Base-by-base conservation (phyloP, 2,888 invertebrate species). In the Hypselothyrea guttata region DNA sequence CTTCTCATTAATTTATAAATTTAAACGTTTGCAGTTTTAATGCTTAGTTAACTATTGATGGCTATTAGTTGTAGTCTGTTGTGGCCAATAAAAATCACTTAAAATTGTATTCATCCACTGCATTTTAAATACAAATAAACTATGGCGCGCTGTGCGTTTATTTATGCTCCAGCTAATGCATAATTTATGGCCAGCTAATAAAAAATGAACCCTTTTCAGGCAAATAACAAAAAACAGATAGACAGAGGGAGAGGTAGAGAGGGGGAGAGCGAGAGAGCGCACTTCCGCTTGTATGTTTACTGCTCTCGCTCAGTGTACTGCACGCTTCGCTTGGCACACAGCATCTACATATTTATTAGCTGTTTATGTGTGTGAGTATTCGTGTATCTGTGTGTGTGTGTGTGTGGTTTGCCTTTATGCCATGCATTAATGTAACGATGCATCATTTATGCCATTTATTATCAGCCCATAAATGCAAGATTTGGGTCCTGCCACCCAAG, bases 371-470 rank as follows among this genome's bases (percentile, higher is more conserved):
- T 48, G 35, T 44, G 37, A 33, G 35, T 28, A 16, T 40, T 18
- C 35, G 52, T 40, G 15, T 42, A 47, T 41, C 27, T 18, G 34
- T 41, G 40, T 42, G 28, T 22, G 33, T 42, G 48, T 31, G 47
- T 38, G 42, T 22, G 47, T 41, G 15, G 38, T 66, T 38, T 54
- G 59, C 40, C 61, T 82, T 84, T 75, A 78, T 83, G 71, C 55
- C 64, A 42, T 78, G 79, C 83, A 85, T 85, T 85, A 81, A 75
- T 78, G 73, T 75, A 83, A 83, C 68, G 79, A 82, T 83, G 84
- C 84, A 81, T 81, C 85, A 81, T 81, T 84, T 75, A 82, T 84
- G 83, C 75, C 84, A 82, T 79, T 84, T 85, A 85, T 79, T 83
- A 85, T 85, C 81, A 65, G 68, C 47, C 59, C 75, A 78, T 85